A percentile compares a stretch with the other conserved stretches of the same genome.
phyloP scores from a whole-genome alignment of 2,797 vertebrate genomes.

The Xiphophorus birchmanni region DNA sequence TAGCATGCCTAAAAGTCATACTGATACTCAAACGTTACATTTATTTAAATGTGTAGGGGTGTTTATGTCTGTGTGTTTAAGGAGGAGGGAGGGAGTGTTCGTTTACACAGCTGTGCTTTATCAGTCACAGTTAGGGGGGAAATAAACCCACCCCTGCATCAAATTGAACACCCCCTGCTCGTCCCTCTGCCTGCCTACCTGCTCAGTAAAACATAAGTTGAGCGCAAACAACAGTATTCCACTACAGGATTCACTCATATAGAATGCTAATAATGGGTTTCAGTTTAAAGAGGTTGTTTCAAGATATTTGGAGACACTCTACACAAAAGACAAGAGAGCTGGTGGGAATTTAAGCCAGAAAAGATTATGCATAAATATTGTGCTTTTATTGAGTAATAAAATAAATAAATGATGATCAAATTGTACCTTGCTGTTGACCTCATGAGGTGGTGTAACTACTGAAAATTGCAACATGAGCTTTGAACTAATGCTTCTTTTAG shows the following conservation, averaged over 20 bases:
- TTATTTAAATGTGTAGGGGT: constrained; percentile 12
- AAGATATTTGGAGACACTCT: neutral
- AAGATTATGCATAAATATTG: neutral
- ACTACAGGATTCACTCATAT: neutral
- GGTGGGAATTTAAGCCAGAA: neutral
- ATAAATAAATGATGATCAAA: neutral
- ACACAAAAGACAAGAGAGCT: neutral
- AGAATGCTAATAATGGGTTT: neutral
- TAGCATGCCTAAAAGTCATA: neutral
- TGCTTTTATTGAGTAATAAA: neutral
- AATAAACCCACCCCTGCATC: constrained; percentile 71
- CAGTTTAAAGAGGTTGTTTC: neutral
- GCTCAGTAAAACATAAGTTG: constrained; percentile 8
- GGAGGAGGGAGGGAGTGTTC: constrained; percentile 16
- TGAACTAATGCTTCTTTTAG: neutral
- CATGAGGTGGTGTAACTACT: neutral
- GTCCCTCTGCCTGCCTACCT: constrained; percentile 45
- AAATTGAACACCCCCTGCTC: constrained; percentile 51
- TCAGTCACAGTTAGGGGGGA: constrained; percentile 74
- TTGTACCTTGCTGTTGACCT: neutral
- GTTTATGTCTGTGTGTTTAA: constrained; percentile 28
- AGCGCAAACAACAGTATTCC: neutral
- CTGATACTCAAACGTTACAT: neutral
- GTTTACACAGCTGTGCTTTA: constrained; percentile 81
- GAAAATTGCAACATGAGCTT: neutral